Conservation (phyloP, 1,140 invertebrate genomes). For the Drosophila triauraria region DNA sequence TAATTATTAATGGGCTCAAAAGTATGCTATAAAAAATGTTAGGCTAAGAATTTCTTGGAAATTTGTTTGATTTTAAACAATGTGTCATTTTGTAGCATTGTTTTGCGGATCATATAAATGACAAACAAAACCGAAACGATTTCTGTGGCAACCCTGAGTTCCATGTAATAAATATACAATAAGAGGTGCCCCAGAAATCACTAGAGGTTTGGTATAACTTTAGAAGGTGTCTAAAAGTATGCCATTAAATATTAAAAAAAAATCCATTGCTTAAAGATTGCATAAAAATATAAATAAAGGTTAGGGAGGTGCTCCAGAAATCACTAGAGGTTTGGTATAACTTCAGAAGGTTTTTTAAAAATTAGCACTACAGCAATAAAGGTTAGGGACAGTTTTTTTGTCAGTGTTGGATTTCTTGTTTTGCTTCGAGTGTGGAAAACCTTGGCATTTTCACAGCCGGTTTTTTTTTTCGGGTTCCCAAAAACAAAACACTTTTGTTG, state of each 20-base stretch:
- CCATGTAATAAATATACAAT: background rate
- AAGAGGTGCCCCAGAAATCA: no score
- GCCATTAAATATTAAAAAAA: no score
- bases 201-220: no score
- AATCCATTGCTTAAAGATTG: background rate
- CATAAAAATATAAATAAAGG: no score
- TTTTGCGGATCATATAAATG: no score
- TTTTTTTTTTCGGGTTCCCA: constrained; percentile 21
- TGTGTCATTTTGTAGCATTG: background rate
- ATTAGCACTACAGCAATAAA: background rate
- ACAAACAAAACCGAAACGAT: background rate
- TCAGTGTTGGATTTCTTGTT: background rate
- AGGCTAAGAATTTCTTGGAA: background rate
- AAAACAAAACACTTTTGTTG: constrained; percentile 4
- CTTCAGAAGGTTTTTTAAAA: no score
- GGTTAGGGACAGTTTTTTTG: background rate
- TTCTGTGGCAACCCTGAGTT: background rate
- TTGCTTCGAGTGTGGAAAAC: background rate
- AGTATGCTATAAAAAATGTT: background rate
- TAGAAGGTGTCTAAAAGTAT: no score
- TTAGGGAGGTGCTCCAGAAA: no score
- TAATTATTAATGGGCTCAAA: background rate
- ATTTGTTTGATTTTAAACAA: background rate
- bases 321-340: no score
- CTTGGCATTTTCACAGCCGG: constrained; percentile 27